phyloP scores from a whole-genome alignment of 2,888 invertebrate genomes.

The Xestoiulus laeticollis region DNA sequence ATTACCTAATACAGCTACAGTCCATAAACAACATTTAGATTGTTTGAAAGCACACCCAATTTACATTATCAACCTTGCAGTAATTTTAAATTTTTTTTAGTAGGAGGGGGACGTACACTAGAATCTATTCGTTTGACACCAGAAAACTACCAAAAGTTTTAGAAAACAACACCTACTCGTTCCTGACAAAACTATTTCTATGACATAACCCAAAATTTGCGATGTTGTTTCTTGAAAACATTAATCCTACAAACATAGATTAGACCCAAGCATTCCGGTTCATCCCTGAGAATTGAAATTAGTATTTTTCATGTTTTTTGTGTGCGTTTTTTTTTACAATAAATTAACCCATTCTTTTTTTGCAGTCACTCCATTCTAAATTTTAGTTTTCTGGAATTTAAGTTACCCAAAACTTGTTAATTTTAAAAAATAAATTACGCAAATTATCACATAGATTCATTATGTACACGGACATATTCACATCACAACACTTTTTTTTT shows the following conservation, averaged over 20 bases:
- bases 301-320: neutral
- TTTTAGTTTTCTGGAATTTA: neutral
- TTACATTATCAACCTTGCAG: neutral
- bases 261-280: neutral
- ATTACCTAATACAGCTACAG: neutral
- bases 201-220: neutral
- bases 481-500: neutral
- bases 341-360: neutral
- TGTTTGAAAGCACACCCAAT: neutral
- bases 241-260: neutral
- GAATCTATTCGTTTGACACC: too few relatives aligned
- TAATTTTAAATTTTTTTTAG: too few relatives aligned
- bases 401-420: neutral
- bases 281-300: neutral
- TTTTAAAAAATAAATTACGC: neutral
- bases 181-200: too few relatives aligned
- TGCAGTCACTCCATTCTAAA: neutral
- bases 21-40: neutral
- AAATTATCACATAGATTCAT: neutral
- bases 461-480: neutral
- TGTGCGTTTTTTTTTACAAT: neutral
- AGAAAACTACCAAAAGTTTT: too few relatives aligned
- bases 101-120: too few relatives aligned
- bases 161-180: too few relatives aligned
- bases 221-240: neutral